Evolutionary conservation across 2,888 invertebrate genomes (phyloP), one percentile per base, ranked within the genome.

Genomic region (Chesias legatella): DNA sequence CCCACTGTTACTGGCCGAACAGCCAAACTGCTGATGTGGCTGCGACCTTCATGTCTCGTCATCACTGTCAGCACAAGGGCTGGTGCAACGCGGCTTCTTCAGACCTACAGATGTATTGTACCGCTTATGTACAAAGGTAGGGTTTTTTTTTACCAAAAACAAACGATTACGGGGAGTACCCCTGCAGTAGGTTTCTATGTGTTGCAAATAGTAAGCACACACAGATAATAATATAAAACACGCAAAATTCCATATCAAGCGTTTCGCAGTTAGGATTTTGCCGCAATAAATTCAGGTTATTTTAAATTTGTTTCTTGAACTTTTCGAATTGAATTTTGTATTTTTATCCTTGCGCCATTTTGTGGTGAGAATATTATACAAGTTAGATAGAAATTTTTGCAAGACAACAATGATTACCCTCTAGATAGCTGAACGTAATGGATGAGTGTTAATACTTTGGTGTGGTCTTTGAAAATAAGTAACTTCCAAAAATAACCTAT

Each of bases 31-130:
- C 76, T 93, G 27, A 88, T 91, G 11, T 88, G 89, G 43, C 89
- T 92, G 66, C 78, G 90, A 26, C 93, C 94, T 0, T 81, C 90
- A 10, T 91, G 92, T 53, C 89, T 93, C 3, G 88, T 94, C 40
- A 73, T 94, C 24, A 90, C 93, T 0, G 88, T 94, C 38, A 92
- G 92, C 22, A 84, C 91, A 3, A 79, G 86, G 33, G 76, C 75
- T 0, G 82, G 79, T 23, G 85, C 90, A 1, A 90, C 91, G 0
- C 78, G 92, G 24, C 89, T 90, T 55, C 78, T 94, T 28, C 91
- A 91, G 53, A 72, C 91, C 1, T 92, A 88, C 67, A 79, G 92
- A 46, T 90, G 91, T 26, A 73, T 92, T 32, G 82, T 91, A 48
- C 91, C 94, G 0, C 71, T 93, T 22, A 76, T 90, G 58, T 93